A percentile compares a stretch with the other conserved stretches of the same genome.
These are phyloP conservation scores for Olivierus martensii DNA, from an alignment of 1,140 invertebrate species.

Conservation along the genomic window DNA sequence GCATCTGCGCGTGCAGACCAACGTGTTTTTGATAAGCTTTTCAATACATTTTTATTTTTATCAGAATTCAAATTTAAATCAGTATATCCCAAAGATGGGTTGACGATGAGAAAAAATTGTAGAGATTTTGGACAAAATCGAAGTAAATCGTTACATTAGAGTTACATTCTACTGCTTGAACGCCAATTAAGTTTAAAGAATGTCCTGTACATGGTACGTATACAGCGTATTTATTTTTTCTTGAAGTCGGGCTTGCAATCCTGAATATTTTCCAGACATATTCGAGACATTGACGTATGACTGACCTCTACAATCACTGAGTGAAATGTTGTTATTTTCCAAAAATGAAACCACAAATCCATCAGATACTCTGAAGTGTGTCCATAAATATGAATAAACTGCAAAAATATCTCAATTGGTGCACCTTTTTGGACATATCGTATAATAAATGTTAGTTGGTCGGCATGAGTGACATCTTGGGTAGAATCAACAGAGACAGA, in stretches of 20 bases:
- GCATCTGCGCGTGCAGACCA: conserved; percentile 2
- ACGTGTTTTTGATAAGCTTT: background rate
- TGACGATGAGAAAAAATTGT: conserved; percentile 20
- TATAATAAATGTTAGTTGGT: conserved; percentile 2
- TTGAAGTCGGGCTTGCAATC: background rate
- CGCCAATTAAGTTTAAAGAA: conserved; percentile 4
- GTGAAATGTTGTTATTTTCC: conserved; percentile 10
- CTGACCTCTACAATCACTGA: conserved; percentile 19
- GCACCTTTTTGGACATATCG: background rate
- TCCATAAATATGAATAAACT: background rate
- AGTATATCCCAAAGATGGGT: conserved; percentile 2
- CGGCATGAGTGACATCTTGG: conserved; percentile 1
- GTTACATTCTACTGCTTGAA: background rate
- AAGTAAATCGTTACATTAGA: background rate
- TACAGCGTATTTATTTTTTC: background rate
- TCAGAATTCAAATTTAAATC: too few relatives aligned
- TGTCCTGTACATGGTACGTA: conserved; percentile 4
- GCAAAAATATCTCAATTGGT: conserved; percentile 3
- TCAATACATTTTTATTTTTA: background rate
- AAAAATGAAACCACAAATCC: too few relatives aligned
- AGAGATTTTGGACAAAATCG: conserved; percentile 3
- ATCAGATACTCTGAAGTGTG: conserved; percentile 9
- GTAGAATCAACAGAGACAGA: conserved; percentile 2
- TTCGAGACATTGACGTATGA: conserved; percentile 20
- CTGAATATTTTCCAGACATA: conserved; percentile 21